These are phyloP conservation scores for Onthophagus taurus DNA, from an alignment of 1,140 invertebrate species.

Conservation along the genomic window DNA sequence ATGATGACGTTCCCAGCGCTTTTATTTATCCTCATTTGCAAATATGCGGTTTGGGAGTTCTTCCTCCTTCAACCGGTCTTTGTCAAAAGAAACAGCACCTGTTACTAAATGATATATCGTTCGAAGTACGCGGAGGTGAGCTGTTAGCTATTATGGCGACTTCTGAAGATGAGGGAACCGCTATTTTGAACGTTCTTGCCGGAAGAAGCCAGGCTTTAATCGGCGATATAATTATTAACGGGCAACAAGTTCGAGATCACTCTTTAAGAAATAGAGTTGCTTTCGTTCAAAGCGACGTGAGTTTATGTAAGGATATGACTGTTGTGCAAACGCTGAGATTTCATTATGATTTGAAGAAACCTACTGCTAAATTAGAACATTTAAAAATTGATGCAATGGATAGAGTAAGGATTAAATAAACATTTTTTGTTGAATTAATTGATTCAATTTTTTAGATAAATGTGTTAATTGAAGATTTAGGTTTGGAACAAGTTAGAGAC, in stretches of 20 bases:
- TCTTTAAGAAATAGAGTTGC: slow-evolving; percentile 57
- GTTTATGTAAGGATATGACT: slow-evolving; percentile 58
- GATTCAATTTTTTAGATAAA: slow-evolving; percentile 55
- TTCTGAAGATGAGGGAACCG: slow-evolving; percentile 65
- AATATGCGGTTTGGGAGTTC: slow-evolving; percentile 39
- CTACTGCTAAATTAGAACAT: slow-evolving; percentile 44
- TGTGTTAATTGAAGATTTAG: slow-evolving; percentile 79
- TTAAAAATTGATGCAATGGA: slow-evolving; percentile 53
- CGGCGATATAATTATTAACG: slow-evolving; percentile 80
- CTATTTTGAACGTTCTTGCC: slow-evolving; percentile 71
- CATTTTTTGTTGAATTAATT: background rate
- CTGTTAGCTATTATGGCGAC: slow-evolving; percentile 84
- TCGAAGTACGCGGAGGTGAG: slow-evolving; percentile 83
- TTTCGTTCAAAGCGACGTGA: slow-evolving; percentile 53
- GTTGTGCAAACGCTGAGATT: slow-evolving; percentile 74
- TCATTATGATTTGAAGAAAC: slow-evolving; percentile 60
- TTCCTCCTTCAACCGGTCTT: slow-evolving; percentile 29
- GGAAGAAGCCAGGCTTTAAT: slow-evolving; percentile 56
- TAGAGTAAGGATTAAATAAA: slow-evolving; percentile 37
- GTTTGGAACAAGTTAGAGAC: slow-evolving; percentile 71
- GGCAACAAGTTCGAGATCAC: slow-evolving; percentile 60
- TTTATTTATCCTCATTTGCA: slow-evolving; percentile 56
- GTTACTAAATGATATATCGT: slow-evolving; percentile 59
- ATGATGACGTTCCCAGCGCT: slow-evolving; percentile 41
- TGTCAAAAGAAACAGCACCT: slow-evolving; percentile 27